Percentiles rank a stretch among this genome's conserved stretches.
Evolutionary conservation across 2,113 vertebrate species (phyloP).

Genomic region (Saimiri boliviensis): DNA sequence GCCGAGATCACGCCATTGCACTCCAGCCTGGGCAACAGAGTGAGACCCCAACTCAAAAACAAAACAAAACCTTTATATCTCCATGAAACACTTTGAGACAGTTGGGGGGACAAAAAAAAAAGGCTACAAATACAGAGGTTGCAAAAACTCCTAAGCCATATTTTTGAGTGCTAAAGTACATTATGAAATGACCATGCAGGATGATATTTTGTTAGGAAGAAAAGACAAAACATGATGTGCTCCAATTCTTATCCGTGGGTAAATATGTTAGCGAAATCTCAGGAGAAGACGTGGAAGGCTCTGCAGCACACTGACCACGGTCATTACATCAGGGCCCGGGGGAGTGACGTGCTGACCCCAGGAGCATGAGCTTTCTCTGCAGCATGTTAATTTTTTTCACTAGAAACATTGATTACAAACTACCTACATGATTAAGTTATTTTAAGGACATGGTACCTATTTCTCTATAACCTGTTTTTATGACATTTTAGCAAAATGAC

Average conservation of each 20-base stretch:
- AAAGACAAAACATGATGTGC: background rate
- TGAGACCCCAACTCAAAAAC: no score
- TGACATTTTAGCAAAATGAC: background rate
- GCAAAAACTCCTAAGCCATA: no score
- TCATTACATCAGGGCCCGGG: background rate
- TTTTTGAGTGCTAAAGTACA: accelerated
- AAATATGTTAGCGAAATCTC: background rate
- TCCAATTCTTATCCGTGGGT: background rate
- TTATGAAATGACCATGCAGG: background rate
- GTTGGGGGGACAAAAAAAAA: no score
- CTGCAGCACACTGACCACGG: background rate
- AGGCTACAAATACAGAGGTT: background rate
- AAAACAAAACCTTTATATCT: background rate
- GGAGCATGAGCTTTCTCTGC: background rate
- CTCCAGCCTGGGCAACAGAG: no score
- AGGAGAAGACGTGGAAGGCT: background rate
- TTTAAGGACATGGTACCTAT: background rate
- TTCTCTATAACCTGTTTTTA: background rate
- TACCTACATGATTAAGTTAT: background rate
- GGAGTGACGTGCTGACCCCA: accelerated
- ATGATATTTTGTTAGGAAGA: background rate
- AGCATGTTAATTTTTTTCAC: background rate
- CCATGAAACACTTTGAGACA: background rate
- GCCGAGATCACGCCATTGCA: no score
- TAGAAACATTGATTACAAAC: background rate